Conservation (phyloP, 2,888 invertebrate genomes). For the Apamea crenata region DNA sequence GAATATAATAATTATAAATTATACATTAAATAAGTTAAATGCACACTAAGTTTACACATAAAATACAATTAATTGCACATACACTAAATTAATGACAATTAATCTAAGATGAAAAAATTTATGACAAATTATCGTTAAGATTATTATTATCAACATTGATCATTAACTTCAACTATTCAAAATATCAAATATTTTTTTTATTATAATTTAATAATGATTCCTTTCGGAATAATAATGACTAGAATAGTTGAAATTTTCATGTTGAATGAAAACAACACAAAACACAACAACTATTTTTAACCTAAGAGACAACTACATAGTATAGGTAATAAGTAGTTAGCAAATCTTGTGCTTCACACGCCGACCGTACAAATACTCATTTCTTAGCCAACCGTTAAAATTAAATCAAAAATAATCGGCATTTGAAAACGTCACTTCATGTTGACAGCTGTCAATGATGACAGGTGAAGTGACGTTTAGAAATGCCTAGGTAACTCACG, state of each 20-base stretch:
- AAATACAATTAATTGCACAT: constrained; percentile 88
- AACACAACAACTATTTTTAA: constrained; percentile 87
- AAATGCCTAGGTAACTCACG: constrained; percentile 82
- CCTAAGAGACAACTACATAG: constrained; percentile 81
- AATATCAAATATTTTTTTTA: constrained; percentile 74
- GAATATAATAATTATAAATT: constrained; percentile 73
- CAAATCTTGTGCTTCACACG: constrained; percentile 85
- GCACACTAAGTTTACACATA: constrained; percentile 83
- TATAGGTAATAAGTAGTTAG: constrained; percentile 75
- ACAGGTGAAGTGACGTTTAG: constrained; percentile 67
- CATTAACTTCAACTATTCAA: constrained; percentile 76
- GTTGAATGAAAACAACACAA: constrained; percentile 84
- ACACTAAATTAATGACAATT: constrained; percentile 86
- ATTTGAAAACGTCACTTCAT: constrained; percentile 63
- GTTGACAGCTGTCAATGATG: constrained; percentile 59
- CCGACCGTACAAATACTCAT: constrained; percentile 69
- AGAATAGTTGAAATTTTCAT: constrained; percentile 81
- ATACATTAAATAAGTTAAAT: constrained; percentile 82
- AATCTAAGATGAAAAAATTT: constrained; percentile 83
- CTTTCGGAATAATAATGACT: constrained; percentile 74
- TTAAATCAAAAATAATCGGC: constrained; percentile 70
- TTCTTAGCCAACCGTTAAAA: constrained; percentile 74
- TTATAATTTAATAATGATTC: constrained; percentile 69
- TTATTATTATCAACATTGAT: constrained; percentile 73
- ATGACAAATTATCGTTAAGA: constrained; percentile 81